phyloP scores from a whole-genome alignment of 2,888 invertebrate genomes.

The Chaitophorus viminalis region DNA sequence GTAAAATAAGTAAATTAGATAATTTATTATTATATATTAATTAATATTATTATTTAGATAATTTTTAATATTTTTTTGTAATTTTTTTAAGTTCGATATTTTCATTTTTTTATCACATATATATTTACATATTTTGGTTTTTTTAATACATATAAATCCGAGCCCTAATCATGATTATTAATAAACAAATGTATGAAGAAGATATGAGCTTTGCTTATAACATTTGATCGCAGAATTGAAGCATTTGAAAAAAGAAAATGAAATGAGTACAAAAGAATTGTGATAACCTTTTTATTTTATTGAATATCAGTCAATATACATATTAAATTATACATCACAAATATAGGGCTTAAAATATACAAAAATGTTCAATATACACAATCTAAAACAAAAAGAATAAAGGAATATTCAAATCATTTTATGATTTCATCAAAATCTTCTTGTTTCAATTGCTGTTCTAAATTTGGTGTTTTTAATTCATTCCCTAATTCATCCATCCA shows the following conservation, averaged over 20 bases:
- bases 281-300: background rate
- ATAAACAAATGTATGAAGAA: too few relatives aligned
- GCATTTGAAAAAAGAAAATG: background rate
- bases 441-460: constrained; percentile 63
- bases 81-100: too few relatives aligned
- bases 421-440: constrained; percentile 56
- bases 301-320: background rate
- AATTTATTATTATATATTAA: too few relatives aligned
- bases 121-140: too few relatives aligned
- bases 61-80: too few relatives aligned
- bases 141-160: too few relatives aligned
- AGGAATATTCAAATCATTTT: background rate
- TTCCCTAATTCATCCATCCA: constrained; percentile 68
- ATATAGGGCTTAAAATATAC: background rate
- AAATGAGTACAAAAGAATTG: background rate
- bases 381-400: background rate
- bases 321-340: too few relatives aligned
- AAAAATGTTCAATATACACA: background rate
- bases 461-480: constrained; percentile 61
- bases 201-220: background rate
- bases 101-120: too few relatives aligned
- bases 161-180: too few relatives aligned
- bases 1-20: too few relatives aligned
- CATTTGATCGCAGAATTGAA: background rate
- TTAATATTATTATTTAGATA: too few relatives aligned